Conservation (phyloP, 2,797 vertebrate species). For the Sebastes melanostomus region DNA sequence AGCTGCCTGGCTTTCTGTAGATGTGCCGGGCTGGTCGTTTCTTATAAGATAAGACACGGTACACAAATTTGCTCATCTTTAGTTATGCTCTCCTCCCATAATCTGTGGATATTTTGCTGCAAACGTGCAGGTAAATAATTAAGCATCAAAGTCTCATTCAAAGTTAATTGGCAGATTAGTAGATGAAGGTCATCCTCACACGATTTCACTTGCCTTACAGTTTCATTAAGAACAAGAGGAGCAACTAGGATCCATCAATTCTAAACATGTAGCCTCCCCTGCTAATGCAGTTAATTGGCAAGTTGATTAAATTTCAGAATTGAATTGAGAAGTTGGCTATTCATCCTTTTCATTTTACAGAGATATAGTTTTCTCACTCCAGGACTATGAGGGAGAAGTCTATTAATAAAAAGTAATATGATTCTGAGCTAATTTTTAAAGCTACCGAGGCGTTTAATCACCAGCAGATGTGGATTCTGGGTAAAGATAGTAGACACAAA, state of each 20-base stretch:
- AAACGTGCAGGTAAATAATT: slow-evolving; percentile 70
- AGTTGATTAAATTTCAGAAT: slow-evolving; percentile 76
- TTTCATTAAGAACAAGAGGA: slow-evolving; percentile 61
- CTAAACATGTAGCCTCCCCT: slow-evolving; percentile 69
- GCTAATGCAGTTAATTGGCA: slow-evolving; percentile 80
- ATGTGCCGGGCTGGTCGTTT: background rate
- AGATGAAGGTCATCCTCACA: slow-evolving; percentile 68
- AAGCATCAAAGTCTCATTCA: slow-evolving; percentile 59
- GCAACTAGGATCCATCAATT: slow-evolving; percentile 73
- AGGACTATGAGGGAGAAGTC: slow-evolving; percentile 51
- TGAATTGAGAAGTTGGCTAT: slow-evolving; percentile 70
- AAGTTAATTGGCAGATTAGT: slow-evolving; percentile 76
- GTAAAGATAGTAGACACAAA: slow-evolving; percentile 45
- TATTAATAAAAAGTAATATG: slow-evolving; percentile 74
- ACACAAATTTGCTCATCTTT: slow-evolving; percentile 54
- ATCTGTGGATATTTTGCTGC: slow-evolving; percentile 33
- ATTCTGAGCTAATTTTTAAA: slow-evolving; percentile 67
- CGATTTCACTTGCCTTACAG: slow-evolving; percentile 43
- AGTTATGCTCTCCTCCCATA: slow-evolving; percentile 27
- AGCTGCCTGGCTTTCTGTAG: slow-evolving; percentile 13
- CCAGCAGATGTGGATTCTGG: slow-evolving; percentile 58
- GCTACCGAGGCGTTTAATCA: slow-evolving; percentile 69
- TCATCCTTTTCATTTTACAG: slow-evolving; percentile 70
- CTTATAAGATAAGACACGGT: slow-evolving; percentile 30
- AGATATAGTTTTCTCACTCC: slow-evolving; percentile 54